Evolutionary conservation across 1,140 invertebrate species (phyloP).

Genomic region (Theocolax elegans): DNA sequence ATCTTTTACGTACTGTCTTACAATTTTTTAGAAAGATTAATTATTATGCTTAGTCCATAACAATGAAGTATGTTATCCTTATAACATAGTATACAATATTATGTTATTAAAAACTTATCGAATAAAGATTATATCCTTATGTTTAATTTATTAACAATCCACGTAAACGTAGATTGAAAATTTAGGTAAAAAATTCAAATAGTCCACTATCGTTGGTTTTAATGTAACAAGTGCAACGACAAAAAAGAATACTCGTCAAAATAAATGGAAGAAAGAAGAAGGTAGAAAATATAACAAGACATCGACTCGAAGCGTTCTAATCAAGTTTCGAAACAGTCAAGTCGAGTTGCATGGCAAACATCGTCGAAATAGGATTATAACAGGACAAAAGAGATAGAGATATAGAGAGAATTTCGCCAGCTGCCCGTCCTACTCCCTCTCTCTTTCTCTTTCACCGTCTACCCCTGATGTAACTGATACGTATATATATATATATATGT

Average conservation of each 20-base stretch:
- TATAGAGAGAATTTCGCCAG: slow-evolving; percentile 24
- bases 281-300: neutral
- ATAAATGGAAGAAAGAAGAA: neutral
- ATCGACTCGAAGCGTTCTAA: slow-evolving; percentile 5
- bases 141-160: too few species aligned
- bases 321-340: slow-evolving; percentile 30
- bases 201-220: too few species aligned
- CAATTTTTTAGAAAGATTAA: too few species aligned
- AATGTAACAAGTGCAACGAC: neutral
- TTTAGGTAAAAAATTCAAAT: too few species aligned
- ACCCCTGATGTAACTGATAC: slow-evolving; percentile 8
- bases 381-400: slow-evolving; percentile 16
- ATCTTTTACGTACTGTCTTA: too few species aligned
- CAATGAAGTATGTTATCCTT: too few species aligned
- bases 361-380: slow-evolving; percentile 38
- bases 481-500: neutral
- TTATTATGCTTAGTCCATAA: too few species aligned
- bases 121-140: too few species aligned
- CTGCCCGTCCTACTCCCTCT: neutral
- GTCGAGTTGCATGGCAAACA: slow-evolving; percentile 33
- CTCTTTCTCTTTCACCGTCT: slow-evolving; percentile 4
- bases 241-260: too few species aligned
- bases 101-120: too few species aligned
- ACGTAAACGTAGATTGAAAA: too few species aligned
- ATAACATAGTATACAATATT: too few species aligned